Evolutionary conservation across 2,113 vertebrate genomes (phyloP).

Genomic region (Upupa epops): DNA sequence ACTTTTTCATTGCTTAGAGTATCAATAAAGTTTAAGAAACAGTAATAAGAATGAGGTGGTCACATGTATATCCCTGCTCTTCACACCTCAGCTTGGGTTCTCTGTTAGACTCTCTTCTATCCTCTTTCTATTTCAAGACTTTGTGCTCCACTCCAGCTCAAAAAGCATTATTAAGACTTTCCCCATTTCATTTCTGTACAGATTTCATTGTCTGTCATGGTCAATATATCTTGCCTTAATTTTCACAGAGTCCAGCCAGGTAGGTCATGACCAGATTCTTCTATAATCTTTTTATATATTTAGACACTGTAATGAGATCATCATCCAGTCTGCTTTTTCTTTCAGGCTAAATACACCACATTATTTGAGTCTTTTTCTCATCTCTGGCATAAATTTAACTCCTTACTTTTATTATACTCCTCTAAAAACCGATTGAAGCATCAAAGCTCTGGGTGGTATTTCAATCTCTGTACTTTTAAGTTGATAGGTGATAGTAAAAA

Average conservation of each 20-base stretch:
- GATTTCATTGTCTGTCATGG: slow-evolving; percentile 40
- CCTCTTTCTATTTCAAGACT: neutral
- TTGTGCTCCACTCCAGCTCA: neutral
- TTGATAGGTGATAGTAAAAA: neutral
- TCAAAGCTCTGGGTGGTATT: neutral
- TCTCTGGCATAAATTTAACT: neutral
- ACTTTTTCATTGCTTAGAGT: neutral
- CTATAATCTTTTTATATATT: slow-evolving; percentile 44
- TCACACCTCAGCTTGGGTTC: neutral
- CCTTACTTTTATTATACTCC: neutral
- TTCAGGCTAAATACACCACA: slow-evolving; percentile 15
- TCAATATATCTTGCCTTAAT: slow-evolving; percentile 41
- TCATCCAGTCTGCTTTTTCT: slow-evolving; percentile 1
- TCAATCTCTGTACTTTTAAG: neutral
- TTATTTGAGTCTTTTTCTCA: neutral
- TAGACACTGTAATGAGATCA: slow-evolving; percentile 46
- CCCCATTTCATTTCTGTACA: neutral
- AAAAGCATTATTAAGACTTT: neutral
- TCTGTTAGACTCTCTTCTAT: neutral
- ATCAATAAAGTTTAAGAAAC: neutral
- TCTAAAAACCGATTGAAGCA: neutral
- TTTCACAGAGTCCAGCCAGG: slow-evolving; percentile 39
- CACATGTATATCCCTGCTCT: neutral
- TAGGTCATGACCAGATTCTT: slow-evolving; percentile 46
- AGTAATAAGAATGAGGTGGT: neutral